Conservation (phyloP, 2,888 invertebrate species). For the Protula sp. region DNA sequence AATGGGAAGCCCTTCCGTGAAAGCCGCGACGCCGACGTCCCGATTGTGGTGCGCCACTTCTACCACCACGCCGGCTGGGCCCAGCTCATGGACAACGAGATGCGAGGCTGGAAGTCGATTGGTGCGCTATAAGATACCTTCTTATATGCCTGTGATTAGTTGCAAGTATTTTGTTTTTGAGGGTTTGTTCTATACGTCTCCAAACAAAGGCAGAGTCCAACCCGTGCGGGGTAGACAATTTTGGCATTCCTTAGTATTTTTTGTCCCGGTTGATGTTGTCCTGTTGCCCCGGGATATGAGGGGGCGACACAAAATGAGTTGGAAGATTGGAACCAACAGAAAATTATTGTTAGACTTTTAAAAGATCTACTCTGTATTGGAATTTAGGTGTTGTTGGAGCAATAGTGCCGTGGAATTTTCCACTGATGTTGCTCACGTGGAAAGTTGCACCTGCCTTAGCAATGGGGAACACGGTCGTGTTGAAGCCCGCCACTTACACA, state of each 20-base stretch:
- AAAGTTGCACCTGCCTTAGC: slow-evolving; percentile 57
- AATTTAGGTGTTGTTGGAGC: slow-evolving; percentile 55
- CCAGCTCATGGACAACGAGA: slow-evolving; percentile 50
- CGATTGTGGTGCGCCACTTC: slow-evolving; percentile 56
- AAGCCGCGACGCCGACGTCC: slow-evolving; percentile 54
- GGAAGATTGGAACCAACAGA: too few species aligned
- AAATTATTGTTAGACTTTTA: too few species aligned
- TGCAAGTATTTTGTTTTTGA: too few species aligned
- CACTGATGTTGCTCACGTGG: slow-evolving; percentile 56
- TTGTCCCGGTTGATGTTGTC: too few species aligned
- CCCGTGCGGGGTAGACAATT: too few species aligned
- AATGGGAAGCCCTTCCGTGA: slow-evolving; percentile 56
- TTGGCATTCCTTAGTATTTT: too few species aligned
- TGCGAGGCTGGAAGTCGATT: slow-evolving; percentile 53
- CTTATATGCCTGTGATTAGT: too few species aligned
- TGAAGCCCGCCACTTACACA: slow-evolving; percentile 55
- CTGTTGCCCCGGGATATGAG: too few species aligned
- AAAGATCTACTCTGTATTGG: too few species aligned
- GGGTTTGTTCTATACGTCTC: too few species aligned
- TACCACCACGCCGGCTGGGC: slow-evolving; percentile 59
- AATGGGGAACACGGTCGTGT: slow-evolving; percentile 56
- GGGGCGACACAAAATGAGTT: too few species aligned
- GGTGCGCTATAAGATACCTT: slow-evolving; percentile 45
- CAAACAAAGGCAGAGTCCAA: too few species aligned
- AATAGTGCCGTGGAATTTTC: slow-evolving; percentile 55